Evolutionary conservation across 2,888 invertebrate species (phyloP), one percentile per base, ranked within the genome.

Genomic region (Pheosia tremula): DNA sequence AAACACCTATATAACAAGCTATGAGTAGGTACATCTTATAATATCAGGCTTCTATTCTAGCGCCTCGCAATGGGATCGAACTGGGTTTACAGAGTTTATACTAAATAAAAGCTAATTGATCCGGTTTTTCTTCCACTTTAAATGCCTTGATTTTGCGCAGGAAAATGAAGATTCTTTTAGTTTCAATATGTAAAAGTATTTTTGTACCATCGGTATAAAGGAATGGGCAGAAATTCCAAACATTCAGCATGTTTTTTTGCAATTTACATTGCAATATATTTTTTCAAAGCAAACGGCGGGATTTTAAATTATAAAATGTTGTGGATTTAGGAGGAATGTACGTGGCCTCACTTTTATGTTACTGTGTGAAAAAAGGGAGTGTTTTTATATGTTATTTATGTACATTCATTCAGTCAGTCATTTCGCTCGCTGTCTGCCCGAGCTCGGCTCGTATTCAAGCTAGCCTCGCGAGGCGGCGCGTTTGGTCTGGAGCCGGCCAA

Each of bases 261-360:
- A 56, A 58, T 71, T 59, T 43, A 54, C 54, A 66, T 43, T 54
- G 5, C 47, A 57, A 57, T 38, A 50, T 38, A 52, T 57, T 60
- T 63, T 9, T 38, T 7, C 8, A 41, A 53, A 54, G 50, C 11
- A 36, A 43, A 50, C 57, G 45, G 11, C 36, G n/a, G 56, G 41
- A 54, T 69, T 56, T 43, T 38, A 4, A 47, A 24, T 49, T 41
- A 53, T 3, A 59, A 49, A 47, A 58, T n/a, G 3, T 4, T 11
- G 47, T 47, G n/a, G n/a, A 45, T 47, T n/a, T 9, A n/a, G 9
- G n/a, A n/a, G 11, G 6, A 9, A 47, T 45, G 43, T 5, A 7
- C 43, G 24, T 0, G 24, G 24, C 1, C 24, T 24, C 24, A 0
- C 24, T 24, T 24, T 24, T 24, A 24, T 24, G 24, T 24, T 24